A percentile compares a stretch with the other conserved stretches of the same genome.
phyloP scores from a whole-genome alignment of 2,797 vertebrate genomes.

The Galagoides demidoff region DNA sequence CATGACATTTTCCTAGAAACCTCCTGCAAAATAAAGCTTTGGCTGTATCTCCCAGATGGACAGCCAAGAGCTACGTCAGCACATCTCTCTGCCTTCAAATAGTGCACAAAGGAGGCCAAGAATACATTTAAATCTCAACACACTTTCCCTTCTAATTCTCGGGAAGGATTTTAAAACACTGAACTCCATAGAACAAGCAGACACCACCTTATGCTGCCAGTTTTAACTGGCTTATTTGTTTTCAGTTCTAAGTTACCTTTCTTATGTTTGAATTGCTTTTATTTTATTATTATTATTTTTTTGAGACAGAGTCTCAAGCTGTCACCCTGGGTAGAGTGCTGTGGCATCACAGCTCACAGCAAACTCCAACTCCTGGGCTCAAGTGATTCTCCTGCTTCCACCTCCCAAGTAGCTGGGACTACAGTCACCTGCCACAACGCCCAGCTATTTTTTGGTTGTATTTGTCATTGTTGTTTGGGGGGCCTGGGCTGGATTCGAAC shows the following conservation, averaged over 20 bases:
- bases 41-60: neutral
- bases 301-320: too few species aligned
- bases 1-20: neutral
- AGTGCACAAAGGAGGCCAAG: constrained; percentile 1
- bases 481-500: too few species aligned
- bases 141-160: constrained; percentile 28
- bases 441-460: too few species aligned
- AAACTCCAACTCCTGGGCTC: too few species aligned
- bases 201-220: neutral
- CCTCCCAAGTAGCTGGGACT: too few species aligned
- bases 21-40: neutral
- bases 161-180: constrained; percentile 35
- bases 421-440: too few species aligned
- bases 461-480: too few species aligned
- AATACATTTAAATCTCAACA: constrained; percentile 44
- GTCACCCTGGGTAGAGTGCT: too few species aligned
- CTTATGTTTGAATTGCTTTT: constrained; percentile 8
- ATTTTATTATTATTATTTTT: too few species aligned
- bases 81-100: neutral
- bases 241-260: neutral
- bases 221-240: constrained; percentile 12
- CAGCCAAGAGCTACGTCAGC: constrained; percentile 11
- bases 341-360: too few species aligned
- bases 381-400: too few species aligned
- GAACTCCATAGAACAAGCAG: neutral